phyloP scores from a whole-genome alignment of 2,888 invertebrate genomes.

The Cepaea hortensis region DNA sequence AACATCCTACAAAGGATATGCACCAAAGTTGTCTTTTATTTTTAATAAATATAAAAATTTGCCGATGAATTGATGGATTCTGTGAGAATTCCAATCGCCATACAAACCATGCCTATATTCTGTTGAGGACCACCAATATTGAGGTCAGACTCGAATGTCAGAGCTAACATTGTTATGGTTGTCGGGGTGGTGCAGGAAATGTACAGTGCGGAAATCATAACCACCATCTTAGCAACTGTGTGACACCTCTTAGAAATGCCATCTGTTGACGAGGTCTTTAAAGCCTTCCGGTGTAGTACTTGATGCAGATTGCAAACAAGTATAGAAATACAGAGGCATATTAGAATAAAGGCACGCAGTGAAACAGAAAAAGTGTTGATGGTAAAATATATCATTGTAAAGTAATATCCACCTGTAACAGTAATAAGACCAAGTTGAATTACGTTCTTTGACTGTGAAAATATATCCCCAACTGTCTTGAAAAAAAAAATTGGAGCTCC shows the following conservation, averaged over 20 bases:
- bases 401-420: background rate
- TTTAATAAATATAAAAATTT: constrained; percentile 6
- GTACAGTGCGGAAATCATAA: background rate
- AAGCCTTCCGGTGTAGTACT: no score
- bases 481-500: background rate
- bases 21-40: no score
- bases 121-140: background rate
- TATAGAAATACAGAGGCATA: background rate
- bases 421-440: background rate
- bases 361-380: background rate
- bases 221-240: background rate
- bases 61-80: constrained; percentile 18
- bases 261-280: no score
- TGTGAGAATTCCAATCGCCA: background rate
- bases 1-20: no score
- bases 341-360: background rate
- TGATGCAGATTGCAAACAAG: background rate
- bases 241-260: background rate
- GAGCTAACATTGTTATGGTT: background rate
- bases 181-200: background rate
- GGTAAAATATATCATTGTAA: background rate
- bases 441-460: background rate
- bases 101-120: background rate
- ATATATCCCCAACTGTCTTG: background rate
- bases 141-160: background rate